phyloP scores from a whole-genome alignment of 2,888 invertebrate species.

The Cantharis lateralis region DNA sequence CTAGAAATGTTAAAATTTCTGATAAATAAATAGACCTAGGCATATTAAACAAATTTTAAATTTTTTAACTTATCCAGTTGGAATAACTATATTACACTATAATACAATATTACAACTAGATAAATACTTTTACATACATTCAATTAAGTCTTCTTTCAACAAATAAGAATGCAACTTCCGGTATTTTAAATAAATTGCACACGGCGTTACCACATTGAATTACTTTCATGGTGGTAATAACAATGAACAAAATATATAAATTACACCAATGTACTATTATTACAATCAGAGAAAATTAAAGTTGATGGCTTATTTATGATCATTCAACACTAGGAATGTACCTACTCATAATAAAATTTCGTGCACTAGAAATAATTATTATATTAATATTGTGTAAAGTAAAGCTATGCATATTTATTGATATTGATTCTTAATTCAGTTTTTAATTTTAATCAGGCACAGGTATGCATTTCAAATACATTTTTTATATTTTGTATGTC shows the following conservation, averaged over 20 bases:
- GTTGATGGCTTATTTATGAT: background rate
- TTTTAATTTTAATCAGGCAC: too few species aligned
- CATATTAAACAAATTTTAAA: background rate
- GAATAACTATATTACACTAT: background rate
- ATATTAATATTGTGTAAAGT: background rate
- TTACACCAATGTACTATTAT: background rate
- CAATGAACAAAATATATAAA: background rate
- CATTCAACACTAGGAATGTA: background rate
- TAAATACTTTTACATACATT: background rate
- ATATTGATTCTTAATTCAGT: too few species aligned
- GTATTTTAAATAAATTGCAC: background rate
- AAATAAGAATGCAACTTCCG: background rate
- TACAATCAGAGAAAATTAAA: background rate
- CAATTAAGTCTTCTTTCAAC: background rate
- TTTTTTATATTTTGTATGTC: too few species aligned
- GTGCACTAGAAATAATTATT: background rate
- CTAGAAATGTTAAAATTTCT: slow-evolving; percentile 58
- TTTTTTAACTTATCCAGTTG: background rate
- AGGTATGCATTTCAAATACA: too few species aligned
- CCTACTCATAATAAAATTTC: background rate
- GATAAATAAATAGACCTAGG: background rate
- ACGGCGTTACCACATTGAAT: background rate
- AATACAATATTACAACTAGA: background rate
- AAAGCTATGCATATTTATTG: too few species aligned
- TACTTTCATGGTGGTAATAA: background rate